These are phyloP conservation scores for Perccottus glenii DNA, from an alignment of 2,113 vertebrate species.

Conservation along the genomic window DNA sequence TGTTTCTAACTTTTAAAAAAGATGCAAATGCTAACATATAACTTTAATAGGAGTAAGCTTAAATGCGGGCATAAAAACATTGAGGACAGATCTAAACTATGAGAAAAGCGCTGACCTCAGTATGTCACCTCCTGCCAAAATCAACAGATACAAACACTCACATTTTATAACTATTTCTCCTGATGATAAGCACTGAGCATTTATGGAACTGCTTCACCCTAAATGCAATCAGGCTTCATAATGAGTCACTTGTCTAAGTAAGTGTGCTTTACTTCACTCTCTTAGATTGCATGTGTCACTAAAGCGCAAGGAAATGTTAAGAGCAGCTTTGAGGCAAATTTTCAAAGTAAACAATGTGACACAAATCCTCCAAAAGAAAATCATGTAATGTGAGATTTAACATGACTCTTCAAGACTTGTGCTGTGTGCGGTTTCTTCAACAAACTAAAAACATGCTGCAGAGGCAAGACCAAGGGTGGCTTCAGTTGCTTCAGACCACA, in stretches of 20 bases:
- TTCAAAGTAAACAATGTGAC: conserved; percentile 2
- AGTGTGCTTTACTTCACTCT: conserved; percentile 29
- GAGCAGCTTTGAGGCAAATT: conserved; percentile 13
- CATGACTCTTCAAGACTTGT: neutral
- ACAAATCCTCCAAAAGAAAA: conserved; percentile 2
- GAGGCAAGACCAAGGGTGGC: no score
- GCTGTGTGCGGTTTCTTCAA: neutral
- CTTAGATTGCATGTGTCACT: conserved; percentile 23
- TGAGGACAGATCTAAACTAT: conserved; percentile 26
- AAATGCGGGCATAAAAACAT: no score
- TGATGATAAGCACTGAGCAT: conserved; percentile 42
- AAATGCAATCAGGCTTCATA: conserved; percentile 52
- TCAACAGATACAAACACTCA: conserved; percentile 41
- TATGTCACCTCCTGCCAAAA: conserved; percentile 42
- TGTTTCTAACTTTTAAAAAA: neutral
- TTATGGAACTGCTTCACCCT: conserved; percentile 53
- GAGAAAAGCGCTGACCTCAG: conserved; percentile 49
- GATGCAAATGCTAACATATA: no score
- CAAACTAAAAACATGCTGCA: no score
- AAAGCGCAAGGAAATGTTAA: conserved; percentile 12
- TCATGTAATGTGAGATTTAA: neutral
- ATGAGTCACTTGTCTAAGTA: conserved; percentile 44
- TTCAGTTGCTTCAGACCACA: no score
- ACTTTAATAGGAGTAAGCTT: conserved; percentile 33
- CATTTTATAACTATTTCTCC: conserved; percentile 17